These are phyloP conservation scores for Catharus bicknelli DNA, from an alignment of 2,113 vertebrate genomes.

Conservation along the genomic window DNA sequence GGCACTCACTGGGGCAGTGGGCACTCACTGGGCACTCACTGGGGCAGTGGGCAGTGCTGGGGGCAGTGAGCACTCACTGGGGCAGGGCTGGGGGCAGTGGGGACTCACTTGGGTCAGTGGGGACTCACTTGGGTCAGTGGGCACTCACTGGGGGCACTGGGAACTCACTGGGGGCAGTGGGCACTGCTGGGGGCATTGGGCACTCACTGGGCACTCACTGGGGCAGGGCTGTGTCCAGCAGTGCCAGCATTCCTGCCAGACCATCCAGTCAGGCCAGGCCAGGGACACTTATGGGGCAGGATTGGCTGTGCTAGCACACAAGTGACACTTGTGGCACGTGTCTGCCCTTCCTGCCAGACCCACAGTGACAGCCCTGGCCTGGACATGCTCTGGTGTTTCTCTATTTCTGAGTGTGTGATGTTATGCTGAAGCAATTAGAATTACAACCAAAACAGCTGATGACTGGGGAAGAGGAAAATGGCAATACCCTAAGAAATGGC, in stretches of 20 bases:
- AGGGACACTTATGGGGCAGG: too few species aligned
- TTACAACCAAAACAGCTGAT: conserved; percentile 59
- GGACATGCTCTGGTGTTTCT: conserved; percentile 39
- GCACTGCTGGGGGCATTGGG: not conserved
- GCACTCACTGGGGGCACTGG: not conserved
- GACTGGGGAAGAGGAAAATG: conserved; percentile 61
- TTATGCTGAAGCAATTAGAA: conserved; percentile 55
- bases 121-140: not conserved
- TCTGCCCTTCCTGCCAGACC: not conserved
- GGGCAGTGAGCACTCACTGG: not conserved
- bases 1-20: too few species aligned
- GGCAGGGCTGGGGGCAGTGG: not conserved
- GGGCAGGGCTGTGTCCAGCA: not conserved
- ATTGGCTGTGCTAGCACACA: too few species aligned
- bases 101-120: too few species aligned
- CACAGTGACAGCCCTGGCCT: conserved; percentile 36
- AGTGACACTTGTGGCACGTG: too few species aligned
- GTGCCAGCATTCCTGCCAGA: not conserved
- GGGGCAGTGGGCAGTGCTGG: not conserved
- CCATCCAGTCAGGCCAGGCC: too few species aligned
- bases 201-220: not conserved
- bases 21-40: not conserved
- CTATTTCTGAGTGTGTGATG: conserved; percentile 40
- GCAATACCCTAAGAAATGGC: conserved; percentile 69
- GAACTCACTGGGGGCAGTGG: too few species aligned